A percentile compares a stretch with the other conserved stretches of the same genome.
phyloP scores from a whole-genome alignment of 2,888 invertebrate species.

The Catocala nupta region DNA sequence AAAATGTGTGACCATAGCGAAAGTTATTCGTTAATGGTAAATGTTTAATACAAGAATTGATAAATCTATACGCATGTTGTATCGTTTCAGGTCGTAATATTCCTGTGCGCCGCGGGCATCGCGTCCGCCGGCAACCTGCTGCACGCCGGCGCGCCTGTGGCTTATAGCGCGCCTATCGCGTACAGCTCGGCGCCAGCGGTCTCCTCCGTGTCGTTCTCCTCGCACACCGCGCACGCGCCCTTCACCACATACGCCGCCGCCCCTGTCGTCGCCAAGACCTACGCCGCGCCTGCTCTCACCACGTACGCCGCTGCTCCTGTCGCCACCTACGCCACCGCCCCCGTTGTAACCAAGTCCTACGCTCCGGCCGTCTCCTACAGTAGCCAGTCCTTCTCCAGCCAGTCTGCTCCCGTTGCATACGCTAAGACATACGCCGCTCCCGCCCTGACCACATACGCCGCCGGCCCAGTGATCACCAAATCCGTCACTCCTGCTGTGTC shows the following conservation, averaged over 20 bases:
- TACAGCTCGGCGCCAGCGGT: slow-evolving; percentile 66
- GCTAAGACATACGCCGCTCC: slow-evolving; percentile 61
- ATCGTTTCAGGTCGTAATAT: slow-evolving; percentile 78
- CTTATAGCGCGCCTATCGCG: slow-evolving; percentile 65
- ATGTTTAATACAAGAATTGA: neutral
- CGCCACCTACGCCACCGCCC: slow-evolving; percentile 66
- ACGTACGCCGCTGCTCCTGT: slow-evolving; percentile 72
- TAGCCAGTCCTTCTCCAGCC: slow-evolving; percentile 57
- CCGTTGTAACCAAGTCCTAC: slow-evolving; percentile 65
- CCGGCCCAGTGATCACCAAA: no score
- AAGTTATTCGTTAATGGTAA: no score
- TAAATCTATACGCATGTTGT: neutral
- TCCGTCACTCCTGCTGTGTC: no score
- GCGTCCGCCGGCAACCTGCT: slow-evolving; percentile 88
- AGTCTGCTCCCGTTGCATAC: slow-evolving; percentile 74
- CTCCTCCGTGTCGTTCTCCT: slow-evolving; percentile 34
- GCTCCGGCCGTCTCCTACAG: slow-evolving; percentile 60
- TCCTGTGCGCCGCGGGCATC: slow-evolving; percentile 87
- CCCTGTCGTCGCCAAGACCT: slow-evolving; percentile 70
- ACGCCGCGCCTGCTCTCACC: slow-evolving; percentile 70
- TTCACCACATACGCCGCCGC: slow-evolving; percentile 69
- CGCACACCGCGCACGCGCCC: slow-evolving; percentile 10
- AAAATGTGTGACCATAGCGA: neutral
- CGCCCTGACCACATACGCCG: slow-evolving; percentile 57
- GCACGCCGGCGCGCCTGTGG: slow-evolving; percentile 71